Percentiles rank a stretch among this genome's conserved stretches.
phyloP scores from a whole-genome alignment of 2,888 invertebrate species.

The Harpalus rubripes region DNA sequence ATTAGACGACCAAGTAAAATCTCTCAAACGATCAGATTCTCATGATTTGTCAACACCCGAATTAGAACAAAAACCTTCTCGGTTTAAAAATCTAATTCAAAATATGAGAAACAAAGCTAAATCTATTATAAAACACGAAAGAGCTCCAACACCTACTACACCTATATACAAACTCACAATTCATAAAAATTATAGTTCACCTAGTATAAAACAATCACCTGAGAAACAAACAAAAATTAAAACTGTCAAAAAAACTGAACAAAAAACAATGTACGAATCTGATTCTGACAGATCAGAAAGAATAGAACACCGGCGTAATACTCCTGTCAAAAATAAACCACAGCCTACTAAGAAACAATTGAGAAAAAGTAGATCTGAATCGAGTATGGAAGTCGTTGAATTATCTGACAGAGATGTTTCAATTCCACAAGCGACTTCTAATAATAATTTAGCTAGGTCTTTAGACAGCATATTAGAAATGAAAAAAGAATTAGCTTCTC shows the following conservation, averaged over 20 bases:
- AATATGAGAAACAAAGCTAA: slow-evolving; percentile 63
- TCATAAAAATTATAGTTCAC: slow-evolving; percentile 26
- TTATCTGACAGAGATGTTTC: slow-evolving; percentile 26
- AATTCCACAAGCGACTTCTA: neutral
- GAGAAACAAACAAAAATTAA: slow-evolving; percentile 20
- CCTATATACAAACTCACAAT: slow-evolving; percentile 58
- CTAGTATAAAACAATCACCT: slow-evolving; percentile 1
- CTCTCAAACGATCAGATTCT: slow-evolving; percentile 19
- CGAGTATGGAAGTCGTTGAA: slow-evolving; percentile 41
- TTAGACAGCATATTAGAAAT: slow-evolving; percentile 61
- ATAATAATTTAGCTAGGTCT: slow-evolving; percentile 34
- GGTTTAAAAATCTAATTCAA: slow-evolving; percentile 47
- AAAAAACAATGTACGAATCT: slow-evolving; percentile 48
- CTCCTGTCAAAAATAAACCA: slow-evolving; percentile 4
- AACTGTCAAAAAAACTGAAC: neutral
- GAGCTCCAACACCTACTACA: slow-evolving; percentile 29
- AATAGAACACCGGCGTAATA: neutral
- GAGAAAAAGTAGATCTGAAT: slow-evolving; percentile 55
- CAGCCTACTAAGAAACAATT: slow-evolving; percentile 8
- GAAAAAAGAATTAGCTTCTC: slow-evolving; percentile 48
- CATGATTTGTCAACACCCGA: slow-evolving; percentile 26
- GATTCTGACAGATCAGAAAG: slow-evolving; percentile 37
- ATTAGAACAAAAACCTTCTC: slow-evolving; percentile 41
- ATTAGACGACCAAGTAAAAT: slow-evolving; percentile 61
- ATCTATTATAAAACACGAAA: slow-evolving; percentile 53